Evolutionary conservation across 2,113 vertebrate genomes (phyloP), one percentile per base, ranked within the genome.

Genomic region (Notothenia rossii): DNA sequence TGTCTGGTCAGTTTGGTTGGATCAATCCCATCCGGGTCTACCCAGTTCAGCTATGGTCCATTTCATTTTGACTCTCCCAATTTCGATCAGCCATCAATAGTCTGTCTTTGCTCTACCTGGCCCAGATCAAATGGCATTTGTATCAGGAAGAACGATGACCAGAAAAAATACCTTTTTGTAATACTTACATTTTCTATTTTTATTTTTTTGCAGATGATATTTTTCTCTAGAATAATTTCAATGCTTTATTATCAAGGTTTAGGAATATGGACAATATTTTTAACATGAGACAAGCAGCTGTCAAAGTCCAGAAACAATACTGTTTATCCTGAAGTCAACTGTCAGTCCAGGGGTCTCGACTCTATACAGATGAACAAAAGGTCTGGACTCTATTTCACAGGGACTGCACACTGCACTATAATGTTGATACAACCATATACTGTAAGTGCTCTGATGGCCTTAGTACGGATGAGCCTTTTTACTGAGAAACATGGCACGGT

Each of bases 21-120:
- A 85, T 83, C 20, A 22, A 85, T 89, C 83, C 51, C 73, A 72
- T 50, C 22, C 25, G 3, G 17, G 73, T 90, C 77, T 77, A 69
- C 20, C 86, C 80, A 74, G n/a, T 79, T 77, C 14, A 59, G 69
- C 82, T 84, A 40, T 61, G 11, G 61, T 59, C 55, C 60, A 18
- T 73, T 77, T 69, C 18, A 60, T 79, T 72, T 75, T 25, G 25
- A 53, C 59, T 63, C 3, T 67, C 36, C 67, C 77, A 77, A 86
- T 82, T 78, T 85, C 79, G 72, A 74, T 77, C 48, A 64, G 1
- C 12, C 45, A 49, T 85, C 61, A 86, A 77, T 81, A 68, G 67
- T 33, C 0, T 79, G 53, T 74, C 48, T 55, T 65, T 82, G 66
- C 22, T 79, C 50, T 67, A 13, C 46, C 59, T 74, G 55, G 11